Evolutionary conservation across 2,888 invertebrate genomes (phyloP), one percentile per base, ranked within the genome.

Genomic region (Cerceris ruficornis): DNA sequence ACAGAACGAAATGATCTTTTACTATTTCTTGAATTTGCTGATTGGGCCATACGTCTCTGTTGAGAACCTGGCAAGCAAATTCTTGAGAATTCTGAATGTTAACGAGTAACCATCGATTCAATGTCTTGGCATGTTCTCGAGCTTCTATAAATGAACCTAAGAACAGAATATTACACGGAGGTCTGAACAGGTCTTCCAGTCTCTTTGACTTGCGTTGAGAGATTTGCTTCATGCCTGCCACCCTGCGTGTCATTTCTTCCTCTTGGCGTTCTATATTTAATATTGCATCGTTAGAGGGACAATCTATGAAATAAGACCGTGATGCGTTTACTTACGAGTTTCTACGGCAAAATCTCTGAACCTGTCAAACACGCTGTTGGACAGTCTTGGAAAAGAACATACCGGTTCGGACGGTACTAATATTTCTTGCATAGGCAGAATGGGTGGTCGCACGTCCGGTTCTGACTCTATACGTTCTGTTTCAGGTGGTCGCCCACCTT

Each of bases 41-140:
- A 82, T 94, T 94, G 13, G 95, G 94, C 96, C 96, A 96, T 0
- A 96, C 94, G 88, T 96, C 96, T 58, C 96, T 93, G 91, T 96
- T 96, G 60, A 96, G 92, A 9, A 95, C 93, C 91, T 96, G 96
- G 82, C 96, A 96, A 28, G 94, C 92, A 89, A 96, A 96, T 90
- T 95, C 95, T 83, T 94, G 93, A 39, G 94, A 94, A 90, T 95
- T 94, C 89, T 96, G 96, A 8, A 96, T 93, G 89, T 96, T 96
- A 0, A 96, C 95, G 84, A 96, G 92, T 39, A 96, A 88, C 96
- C 96, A 96, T 71, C 94, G 94, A 84, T 95, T 94, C 14, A 93
- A 91, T 5, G 90, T 88, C 81, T 94, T 93, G 71, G 95, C 93
- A 60, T 92, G 92, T 68, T 94, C 94, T 39, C 95, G 93, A 0